These are phyloP conservation scores for Calliopum simillimum DNA, from an alignment of 2,888 invertebrate genomes.

Conservation along the genomic window DNA sequence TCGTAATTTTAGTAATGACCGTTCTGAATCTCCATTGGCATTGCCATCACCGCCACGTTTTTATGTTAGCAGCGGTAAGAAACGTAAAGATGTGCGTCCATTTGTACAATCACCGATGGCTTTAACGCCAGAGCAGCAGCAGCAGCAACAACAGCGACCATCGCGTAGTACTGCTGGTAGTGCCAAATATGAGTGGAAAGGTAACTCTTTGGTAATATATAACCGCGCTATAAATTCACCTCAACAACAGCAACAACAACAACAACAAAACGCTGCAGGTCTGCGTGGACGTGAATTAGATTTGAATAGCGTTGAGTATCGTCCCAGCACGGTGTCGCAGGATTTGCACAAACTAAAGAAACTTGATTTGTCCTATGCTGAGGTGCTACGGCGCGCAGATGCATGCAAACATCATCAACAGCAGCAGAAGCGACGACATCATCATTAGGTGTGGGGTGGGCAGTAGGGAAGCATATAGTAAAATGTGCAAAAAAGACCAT, in stretches of 20 bases:
- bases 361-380: constrained; percentile 87
- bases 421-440: constrained; percentile 47
- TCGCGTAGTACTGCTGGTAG: constrained; percentile 38
- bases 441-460: constrained; percentile 41
- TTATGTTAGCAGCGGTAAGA: constrained; percentile 71
- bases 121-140: constrained; percentile 39
- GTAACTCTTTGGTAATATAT: constrained; percentile 78
- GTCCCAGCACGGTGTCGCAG: constrained; percentile 81
- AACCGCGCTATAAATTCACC: constrained; percentile 66
- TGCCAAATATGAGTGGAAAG: constrained; percentile 73
- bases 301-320: constrained; percentile 68
- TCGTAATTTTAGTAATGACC: constrained; percentile 70
- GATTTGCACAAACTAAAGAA: constrained; percentile 85
- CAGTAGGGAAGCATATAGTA: constrained; percentile 35
- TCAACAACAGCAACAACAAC: constrained; percentile 35
- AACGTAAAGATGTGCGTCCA: constrained; percentile 71
- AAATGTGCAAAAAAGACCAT: too few relatives aligned
- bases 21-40: constrained; percentile 75
- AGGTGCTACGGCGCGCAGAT: constrained; percentile 78
- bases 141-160: constrained; percentile 26
- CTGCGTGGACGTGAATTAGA: constrained; percentile 62
- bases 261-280: constrained; percentile 58
- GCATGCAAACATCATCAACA: constrained; percentile 59
- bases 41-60: constrained; percentile 77
- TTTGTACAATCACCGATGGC: constrained; percentile 64